These are phyloP conservation scores for Hesperophylax magnus DNA, from an alignment of 1,140 invertebrate genomes.

Conservation along the genomic window DNA sequence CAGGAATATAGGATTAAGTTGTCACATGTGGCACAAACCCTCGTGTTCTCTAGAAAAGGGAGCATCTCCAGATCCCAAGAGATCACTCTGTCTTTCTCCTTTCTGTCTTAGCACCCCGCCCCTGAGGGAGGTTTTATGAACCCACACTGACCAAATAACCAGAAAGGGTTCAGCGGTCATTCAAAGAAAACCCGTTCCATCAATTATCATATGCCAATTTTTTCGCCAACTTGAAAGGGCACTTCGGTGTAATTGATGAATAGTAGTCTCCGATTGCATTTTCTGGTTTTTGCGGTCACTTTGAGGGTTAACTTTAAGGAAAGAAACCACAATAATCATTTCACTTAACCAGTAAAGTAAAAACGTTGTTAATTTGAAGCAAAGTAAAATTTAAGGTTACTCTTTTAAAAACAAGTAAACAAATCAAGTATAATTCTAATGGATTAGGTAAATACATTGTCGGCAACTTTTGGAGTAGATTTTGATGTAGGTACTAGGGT, in stretches of 20 bases:
- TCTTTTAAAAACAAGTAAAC: no score
- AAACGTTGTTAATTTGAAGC: no score
- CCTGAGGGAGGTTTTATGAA: no score
- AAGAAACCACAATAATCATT: no score
- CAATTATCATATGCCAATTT: constrained; percentile 31
- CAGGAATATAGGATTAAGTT: neutral
- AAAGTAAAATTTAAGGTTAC: no score
- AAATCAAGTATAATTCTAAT: no score
- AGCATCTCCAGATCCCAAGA: neutral
- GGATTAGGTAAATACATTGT: no score
- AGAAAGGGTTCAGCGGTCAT: neutral
- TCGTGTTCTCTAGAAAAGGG: neutral
- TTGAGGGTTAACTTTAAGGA: no score
- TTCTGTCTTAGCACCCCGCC: neutral
- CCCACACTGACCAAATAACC: neutral
- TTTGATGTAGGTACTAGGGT: no score
- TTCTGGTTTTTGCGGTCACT: no score
- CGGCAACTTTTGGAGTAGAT: no score
- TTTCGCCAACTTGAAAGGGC: constrained; percentile 17
- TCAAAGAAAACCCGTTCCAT: constrained; percentile 21
- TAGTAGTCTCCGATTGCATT: neutral
- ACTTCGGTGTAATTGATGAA: constrained; percentile 28
- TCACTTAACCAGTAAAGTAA: no score
- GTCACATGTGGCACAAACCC: neutral
- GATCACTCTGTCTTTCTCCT: neutral